A percentile compares a stretch with the other conserved stretches of the same genome.
These are phyloP conservation scores for Nowickia ferox DNA, from an alignment of 2,888 invertebrate genomes.

Conservation along the genomic window DNA sequence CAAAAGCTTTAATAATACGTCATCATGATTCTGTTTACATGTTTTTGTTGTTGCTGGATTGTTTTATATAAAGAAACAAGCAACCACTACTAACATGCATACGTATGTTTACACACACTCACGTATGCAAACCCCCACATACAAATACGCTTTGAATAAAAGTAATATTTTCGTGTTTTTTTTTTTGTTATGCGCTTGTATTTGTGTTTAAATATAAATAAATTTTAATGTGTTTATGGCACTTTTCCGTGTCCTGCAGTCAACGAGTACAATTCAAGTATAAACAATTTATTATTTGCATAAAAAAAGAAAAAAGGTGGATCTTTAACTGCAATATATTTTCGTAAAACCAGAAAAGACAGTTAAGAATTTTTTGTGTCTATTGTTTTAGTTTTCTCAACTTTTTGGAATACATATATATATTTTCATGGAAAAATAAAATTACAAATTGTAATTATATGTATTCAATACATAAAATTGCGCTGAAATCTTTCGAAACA, in stretches of 20 bases:
- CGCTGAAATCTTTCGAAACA: no score
- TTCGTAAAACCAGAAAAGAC: conserved; percentile 59
- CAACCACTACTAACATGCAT: neutral
- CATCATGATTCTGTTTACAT: conserved; percentile 44
- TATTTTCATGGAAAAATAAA: no score
- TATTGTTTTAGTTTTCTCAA: conserved; percentile 40
- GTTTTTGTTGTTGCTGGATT: neutral
- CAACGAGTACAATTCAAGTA: conserved; percentile 27
- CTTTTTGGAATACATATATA: conserved; percentile 1
- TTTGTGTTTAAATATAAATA: neutral
- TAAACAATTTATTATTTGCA: conserved; percentile 54
- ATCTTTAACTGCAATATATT: conserved; percentile 69
- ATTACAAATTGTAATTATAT: no score
- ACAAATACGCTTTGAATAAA: conserved; percentile 6
- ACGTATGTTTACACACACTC: neutral
- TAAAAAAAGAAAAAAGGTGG: conserved; percentile 44
- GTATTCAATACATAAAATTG: no score
- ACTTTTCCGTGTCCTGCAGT: neutral
- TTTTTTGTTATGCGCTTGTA: neutral
- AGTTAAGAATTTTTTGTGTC: conserved; percentile 29
- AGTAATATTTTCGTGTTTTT: neutral
- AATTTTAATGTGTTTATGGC: conserved; percentile 4
- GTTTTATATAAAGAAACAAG: neutral
- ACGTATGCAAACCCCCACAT: neutral
- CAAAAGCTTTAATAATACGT: conserved; percentile 64